Evolutionary conservation across 2,888 invertebrate species (phyloP).

Genomic region (Amorpha juglandis): DNA sequence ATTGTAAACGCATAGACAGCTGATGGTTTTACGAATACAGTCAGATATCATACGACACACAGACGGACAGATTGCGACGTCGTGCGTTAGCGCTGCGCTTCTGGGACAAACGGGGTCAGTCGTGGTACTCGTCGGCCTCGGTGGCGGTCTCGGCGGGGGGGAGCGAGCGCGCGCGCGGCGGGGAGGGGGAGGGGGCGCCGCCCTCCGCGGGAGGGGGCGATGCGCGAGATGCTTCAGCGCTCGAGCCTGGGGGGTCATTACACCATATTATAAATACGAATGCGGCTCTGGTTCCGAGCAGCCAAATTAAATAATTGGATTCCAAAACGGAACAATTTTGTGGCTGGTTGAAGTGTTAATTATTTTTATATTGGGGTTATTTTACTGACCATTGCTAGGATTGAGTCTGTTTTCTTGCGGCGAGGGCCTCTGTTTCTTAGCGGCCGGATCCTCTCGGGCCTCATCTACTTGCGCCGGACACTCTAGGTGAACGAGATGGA

Average conservation of each 20-base stretch:
- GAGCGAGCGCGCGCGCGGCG: constrained; percentile 42
- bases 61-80: background rate
- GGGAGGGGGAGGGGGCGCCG: constrained; percentile 30
- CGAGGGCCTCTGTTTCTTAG: constrained; percentile 61
- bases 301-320: no score
- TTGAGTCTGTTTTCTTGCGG: constrained; percentile 49
- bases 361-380: no score
- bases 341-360: no score
- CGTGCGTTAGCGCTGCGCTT: background rate
- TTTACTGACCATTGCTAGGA: constrained; percentile 40
- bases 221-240: background rate
- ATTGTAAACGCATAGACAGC: background rate
- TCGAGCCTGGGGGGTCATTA: constrained; percentile 9
- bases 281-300: no score
- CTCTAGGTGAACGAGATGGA: constrained; percentile 99
- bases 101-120: constrained; percentile 39
- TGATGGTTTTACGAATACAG: no score
- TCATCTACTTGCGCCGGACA: constrained; percentile 91
- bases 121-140: constrained; percentile 75
- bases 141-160: constrained; percentile 79
- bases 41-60: no score
- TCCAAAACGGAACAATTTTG: no score
- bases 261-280: background rate
- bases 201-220: constrained; percentile 24
- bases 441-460: constrained; percentile 61